These are phyloP conservation scores for Cnemophilus loriae DNA, from an alignment of 2,113 vertebrate species.

Conservation along the genomic window DNA sequence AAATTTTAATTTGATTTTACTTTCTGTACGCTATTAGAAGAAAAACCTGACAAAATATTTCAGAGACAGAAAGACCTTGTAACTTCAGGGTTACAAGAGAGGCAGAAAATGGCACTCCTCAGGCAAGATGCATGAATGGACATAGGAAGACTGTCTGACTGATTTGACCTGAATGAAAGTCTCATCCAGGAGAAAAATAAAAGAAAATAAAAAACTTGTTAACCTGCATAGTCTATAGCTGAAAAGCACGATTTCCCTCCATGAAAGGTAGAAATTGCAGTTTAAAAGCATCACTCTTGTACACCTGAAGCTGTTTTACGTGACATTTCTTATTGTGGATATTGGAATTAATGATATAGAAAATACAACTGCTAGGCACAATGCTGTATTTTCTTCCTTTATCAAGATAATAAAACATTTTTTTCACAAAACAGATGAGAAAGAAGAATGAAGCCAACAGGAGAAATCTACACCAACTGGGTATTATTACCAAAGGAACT, in stretches of 20 bases:
- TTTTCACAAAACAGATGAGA: slow-evolving; percentile 4
- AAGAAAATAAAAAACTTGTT: background rate
- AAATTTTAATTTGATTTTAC: background rate
- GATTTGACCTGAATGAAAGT: background rate
- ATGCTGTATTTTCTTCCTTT: background rate
- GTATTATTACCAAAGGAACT: slow-evolving; percentile 39
- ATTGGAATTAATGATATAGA: slow-evolving; percentile 50
- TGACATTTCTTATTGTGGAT: background rate
- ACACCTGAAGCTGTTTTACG: background rate
- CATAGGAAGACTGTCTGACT: background rate
- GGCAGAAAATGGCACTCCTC: background rate
- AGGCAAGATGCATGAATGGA: background rate
- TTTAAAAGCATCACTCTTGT: background rate
- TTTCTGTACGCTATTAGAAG: background rate
- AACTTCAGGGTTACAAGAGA: background rate
- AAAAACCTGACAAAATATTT: background rate
- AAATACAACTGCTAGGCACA: slow-evolving; percentile 27
- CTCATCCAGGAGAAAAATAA: background rate
- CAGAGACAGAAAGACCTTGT: background rate
- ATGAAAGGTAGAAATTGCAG: background rate
- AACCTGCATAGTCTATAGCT: background rate
- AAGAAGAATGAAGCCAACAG: slow-evolving; percentile 1
- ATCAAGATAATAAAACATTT: slow-evolving; percentile 28
- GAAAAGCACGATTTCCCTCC: background rate
- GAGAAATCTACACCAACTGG: slow-evolving; percentile 29